Evolutionary conservation across 2,888 invertebrate species (phyloP).

Genomic region (Watsonalla cultraria): DNA sequence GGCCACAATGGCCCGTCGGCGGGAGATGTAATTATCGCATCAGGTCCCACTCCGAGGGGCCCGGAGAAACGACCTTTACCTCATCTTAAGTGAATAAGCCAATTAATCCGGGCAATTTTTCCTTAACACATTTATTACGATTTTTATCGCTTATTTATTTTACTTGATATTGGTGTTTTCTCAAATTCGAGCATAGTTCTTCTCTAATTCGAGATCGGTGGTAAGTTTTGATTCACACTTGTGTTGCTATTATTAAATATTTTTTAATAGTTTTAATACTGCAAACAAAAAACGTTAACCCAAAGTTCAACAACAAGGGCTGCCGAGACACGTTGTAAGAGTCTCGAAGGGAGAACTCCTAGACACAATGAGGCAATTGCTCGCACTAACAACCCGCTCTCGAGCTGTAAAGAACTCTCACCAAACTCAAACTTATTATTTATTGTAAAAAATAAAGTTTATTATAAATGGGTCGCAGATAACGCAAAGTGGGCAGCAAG

Average conservation of each 20-base stretch:
- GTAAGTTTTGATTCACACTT: no score
- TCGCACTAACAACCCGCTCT: slow-evolving; percentile 39
- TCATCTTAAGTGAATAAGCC: slow-evolving; percentile 1
- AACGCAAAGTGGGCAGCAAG: slow-evolving; percentile 39
- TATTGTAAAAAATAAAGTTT: slow-evolving; percentile 35
- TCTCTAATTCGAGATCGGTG: no score
- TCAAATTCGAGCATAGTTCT: no score
- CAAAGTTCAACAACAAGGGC: slow-evolving; percentile 32
- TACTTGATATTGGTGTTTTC: no score
- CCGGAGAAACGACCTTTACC: slow-evolving; percentile 4
- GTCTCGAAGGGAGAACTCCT: slow-evolving; percentile 29
- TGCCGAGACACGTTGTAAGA: slow-evolving; percentile 27
- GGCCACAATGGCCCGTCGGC: slow-evolving; percentile 40
- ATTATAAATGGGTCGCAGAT: slow-evolving; percentile 43
- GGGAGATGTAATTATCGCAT: slow-evolving; percentile 52
- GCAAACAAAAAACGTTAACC: slow-evolving; percentile 12
- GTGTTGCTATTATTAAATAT: no score
- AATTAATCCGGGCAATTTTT: neutral
- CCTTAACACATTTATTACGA: neutral
- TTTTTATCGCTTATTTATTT: no score
- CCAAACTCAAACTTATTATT: slow-evolving; percentile 9
- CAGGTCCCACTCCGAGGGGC: slow-evolving; percentile 16
- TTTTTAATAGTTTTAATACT: no score
- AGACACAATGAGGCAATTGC: slow-evolving; percentile 53
- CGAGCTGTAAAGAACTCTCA: slow-evolving; percentile 23